Evolutionary conservation across 2,888 invertebrate species (phyloP).

Genomic region (Micropterix aruncella): DNA sequence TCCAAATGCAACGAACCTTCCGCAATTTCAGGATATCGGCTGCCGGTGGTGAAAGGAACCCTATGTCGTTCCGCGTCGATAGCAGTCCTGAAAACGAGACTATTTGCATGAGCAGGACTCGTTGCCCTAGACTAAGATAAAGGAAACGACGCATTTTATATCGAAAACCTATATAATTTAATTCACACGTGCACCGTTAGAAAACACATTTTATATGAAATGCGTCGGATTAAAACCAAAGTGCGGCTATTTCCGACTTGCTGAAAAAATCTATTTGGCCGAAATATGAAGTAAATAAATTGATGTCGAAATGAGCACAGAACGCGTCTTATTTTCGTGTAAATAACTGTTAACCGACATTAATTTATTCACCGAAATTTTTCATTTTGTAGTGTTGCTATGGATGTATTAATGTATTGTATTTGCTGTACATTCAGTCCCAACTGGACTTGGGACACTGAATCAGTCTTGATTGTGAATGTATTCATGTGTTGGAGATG

Average conservation of each 20-base stretch:
- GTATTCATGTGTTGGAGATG: conserved; percentile 7
- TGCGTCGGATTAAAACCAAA: neutral
- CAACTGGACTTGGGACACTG: conserved; percentile 20
- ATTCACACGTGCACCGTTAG: no score
- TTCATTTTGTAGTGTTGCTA: conserved; percentile 20
- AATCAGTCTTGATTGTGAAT: conserved; percentile 12
- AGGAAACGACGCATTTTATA: neutral
- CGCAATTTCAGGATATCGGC: neutral
- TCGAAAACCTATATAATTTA: no score
- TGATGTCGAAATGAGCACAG: neutral
- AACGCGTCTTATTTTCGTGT: neutral
- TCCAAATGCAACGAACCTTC: neutral
- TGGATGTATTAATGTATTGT: conserved; percentile 18
- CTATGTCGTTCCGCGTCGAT: neutral
- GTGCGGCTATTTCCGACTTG: neutral
- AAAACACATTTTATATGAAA: neutral
- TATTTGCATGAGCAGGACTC: neutral
- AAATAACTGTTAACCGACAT: neutral
- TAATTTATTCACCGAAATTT: neutral
- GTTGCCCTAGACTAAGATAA: no score
- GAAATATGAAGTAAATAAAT: neutral
- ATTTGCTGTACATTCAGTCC: conserved; percentile 20
- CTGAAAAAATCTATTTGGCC: neutral
- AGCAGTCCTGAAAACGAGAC: neutral
- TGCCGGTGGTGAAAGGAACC: neutral